Percentiles rank a stretch among this genome's conserved stretches.
Conservation (phyloP, 64 coral and sea anemone genomes). For the Exaiptasia diaphana region DNA sequence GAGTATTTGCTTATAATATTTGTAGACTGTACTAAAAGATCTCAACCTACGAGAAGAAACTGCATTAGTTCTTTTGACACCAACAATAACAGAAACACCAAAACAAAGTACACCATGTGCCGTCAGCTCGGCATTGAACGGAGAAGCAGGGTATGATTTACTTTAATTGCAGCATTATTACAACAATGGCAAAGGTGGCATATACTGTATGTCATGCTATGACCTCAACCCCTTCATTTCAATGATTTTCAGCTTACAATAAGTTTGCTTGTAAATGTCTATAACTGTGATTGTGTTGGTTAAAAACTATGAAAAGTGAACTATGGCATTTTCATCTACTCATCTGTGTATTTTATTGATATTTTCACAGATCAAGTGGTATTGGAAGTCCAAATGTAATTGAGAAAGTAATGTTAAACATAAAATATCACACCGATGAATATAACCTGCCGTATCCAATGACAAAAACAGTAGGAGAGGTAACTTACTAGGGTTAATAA, state of each 20-base stretch:
- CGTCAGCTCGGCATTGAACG: conserved; percentile 45
- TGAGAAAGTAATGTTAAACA: conserved; percentile 75
- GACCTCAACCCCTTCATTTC: too few species aligned
- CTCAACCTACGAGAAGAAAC: conserved; percentile 90
- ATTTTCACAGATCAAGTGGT: conserved; percentile 31
- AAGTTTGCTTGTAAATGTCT: too few species aligned
- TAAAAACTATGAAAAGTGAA: too few species aligned
- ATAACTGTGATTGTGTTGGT: too few species aligned
- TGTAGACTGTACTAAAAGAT: conserved; percentile 70
- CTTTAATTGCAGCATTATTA: background rate
- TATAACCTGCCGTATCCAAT: conserved; percentile 81
- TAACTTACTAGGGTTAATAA: background rate
- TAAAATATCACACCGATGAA: conserved; percentile 59
- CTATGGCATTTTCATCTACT: background rate
- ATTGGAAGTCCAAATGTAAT: conserved; percentile 43
- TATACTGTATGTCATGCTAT: too few species aligned
- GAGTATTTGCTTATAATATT: too few species aligned
- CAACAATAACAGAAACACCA: conserved; percentile 48
- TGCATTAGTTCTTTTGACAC: conserved; percentile 59
- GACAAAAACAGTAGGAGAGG: conserved; percentile 92
- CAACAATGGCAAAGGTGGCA: too few species aligned
- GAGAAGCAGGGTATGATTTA: conserved; percentile 39
- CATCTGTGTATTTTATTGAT: background rate
- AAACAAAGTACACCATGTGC: conserved; percentile 72
- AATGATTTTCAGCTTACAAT: too few species aligned